phyloP scores from a whole-genome alignment of 2,888 invertebrate species.

The Dasypogon diadema region DNA sequence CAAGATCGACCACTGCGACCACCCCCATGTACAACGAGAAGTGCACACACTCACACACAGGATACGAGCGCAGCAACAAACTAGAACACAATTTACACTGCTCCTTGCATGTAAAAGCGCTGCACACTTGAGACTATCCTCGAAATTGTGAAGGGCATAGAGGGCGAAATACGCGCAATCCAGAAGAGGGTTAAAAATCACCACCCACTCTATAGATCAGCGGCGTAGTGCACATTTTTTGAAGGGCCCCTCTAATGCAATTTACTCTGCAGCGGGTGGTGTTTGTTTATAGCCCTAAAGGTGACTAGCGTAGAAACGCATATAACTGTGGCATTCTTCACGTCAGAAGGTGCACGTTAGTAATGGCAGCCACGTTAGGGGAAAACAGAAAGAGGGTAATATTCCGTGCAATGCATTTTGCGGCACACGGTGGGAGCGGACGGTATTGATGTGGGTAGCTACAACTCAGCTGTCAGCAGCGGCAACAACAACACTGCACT shows the following conservation, averaged over 20 bases:
- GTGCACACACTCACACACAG: constrained; percentile 8
- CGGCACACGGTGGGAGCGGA: constrained; percentile 30
- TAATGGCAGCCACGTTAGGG: constrained; percentile 46
- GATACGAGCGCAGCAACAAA: constrained; percentile 27
- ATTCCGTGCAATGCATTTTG: constrained; percentile 51
- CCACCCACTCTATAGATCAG: constrained; percentile 38
- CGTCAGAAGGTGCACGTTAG: constrained; percentile 15
- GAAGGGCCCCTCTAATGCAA: constrained; percentile 29
- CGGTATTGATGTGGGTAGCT: constrained; percentile 23
- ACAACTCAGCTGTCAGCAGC: not conserved
- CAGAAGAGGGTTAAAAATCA: constrained; percentile 45
- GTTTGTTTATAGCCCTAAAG: constrained; percentile 15
- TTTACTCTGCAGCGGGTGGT: constrained; percentile 10
- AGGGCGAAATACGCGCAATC: constrained; percentile 47
- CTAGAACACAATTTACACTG: constrained; percentile 14
- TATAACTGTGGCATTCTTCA: constrained; percentile 2
- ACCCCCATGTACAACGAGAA: constrained; percentile 30
- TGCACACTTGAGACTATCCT: constrained; percentile 25
- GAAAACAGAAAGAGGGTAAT: constrained; percentile 40
- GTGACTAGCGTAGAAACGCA: constrained; percentile 29
- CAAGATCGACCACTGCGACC: constrained; percentile 46
- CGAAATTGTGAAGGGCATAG: constrained; percentile 41
- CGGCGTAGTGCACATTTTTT: constrained; percentile 44
- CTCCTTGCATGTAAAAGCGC: constrained; percentile 12
- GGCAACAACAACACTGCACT: constrained; percentile 40